Percentiles rank a stretch among this genome's conserved stretches.
Evolutionary conservation across 2,888 invertebrate genomes (phyloP).

Genomic region (Tortrix viridana): DNA sequence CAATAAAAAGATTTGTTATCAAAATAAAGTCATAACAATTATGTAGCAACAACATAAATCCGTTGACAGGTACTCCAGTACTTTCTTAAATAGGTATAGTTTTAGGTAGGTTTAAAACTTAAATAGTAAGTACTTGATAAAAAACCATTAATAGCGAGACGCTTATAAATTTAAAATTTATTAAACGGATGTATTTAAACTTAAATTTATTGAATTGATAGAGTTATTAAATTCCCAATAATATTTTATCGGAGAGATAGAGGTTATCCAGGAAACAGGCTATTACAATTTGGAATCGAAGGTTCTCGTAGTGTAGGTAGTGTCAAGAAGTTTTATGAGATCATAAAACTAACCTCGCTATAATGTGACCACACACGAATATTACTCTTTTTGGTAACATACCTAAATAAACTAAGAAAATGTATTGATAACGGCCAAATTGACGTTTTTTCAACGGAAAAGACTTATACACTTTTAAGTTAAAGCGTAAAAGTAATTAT

Average conservation of each 20-base stretch:
- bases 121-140: too few species aligned
- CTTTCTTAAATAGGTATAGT: neutral
- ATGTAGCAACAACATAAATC: too few species aligned
- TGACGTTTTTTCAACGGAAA: neutral
- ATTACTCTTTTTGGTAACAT: neutral
- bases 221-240: neutral
- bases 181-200: neutral
- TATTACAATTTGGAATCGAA: conserved; percentile 23
- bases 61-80: too few species aligned
- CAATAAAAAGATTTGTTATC: neutral
- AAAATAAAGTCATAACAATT: too few species aligned
- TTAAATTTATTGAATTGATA: conserved; percentile 24
- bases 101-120: neutral
- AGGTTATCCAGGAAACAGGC: conserved; percentile 21
- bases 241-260: conserved; percentile 1
- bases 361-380: conserved; percentile 30
- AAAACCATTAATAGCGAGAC: too few species aligned
- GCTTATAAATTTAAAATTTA: too few species aligned
- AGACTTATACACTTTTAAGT: neutral
- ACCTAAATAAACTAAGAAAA: neutral
- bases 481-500: neutral
- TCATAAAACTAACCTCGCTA: conserved; percentile 26
- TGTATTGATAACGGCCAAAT: too few species aligned
- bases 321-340: conserved; percentile 35
- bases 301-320: conserved; percentile 28